Percentiles rank a stretch among this genome's conserved stretches.
These are phyloP conservation scores for Pachycephus smyrnensis DNA, from an alignment of 2,888 invertebrate genomes.

Conservation along the genomic window DNA sequence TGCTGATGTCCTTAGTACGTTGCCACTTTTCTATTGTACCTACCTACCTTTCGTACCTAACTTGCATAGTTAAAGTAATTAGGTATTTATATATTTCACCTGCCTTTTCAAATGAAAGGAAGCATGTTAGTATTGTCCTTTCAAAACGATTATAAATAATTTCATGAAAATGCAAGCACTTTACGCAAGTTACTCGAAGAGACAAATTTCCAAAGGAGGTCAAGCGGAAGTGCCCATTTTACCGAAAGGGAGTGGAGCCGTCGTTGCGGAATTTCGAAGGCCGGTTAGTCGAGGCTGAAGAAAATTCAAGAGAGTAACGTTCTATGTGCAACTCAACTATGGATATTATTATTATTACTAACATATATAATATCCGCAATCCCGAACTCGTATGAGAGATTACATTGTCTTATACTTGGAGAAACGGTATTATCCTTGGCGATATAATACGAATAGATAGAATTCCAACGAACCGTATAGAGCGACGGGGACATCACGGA, in stretches of 20 bases:
- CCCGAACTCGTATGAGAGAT: neutral
- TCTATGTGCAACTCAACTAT: neutral
- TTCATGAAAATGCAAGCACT: neutral
- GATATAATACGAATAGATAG: neutral
- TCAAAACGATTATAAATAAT: neutral
- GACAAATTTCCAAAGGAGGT: neutral
- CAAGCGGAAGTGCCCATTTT: neutral
- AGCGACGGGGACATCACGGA: slow-evolving; percentile 34
- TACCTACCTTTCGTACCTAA: neutral
- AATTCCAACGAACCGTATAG: slow-evolving; percentile 25
- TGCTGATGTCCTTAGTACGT: neutral
- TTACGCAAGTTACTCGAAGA: neutral
- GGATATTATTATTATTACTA: neutral
- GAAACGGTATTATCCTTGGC: neutral
- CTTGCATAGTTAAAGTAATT: neutral
- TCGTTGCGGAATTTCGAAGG: too few species aligned
- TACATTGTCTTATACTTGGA: neutral
- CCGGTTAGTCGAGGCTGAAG: neutral
- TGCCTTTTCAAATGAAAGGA: neutral
- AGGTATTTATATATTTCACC: neutral
- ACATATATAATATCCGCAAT: neutral
- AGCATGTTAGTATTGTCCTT: neutral
- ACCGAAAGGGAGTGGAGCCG: neutral
- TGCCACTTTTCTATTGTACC: neutral
- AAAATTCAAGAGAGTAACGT: neutral